Base-by-base conservation (phyloP, 2,113 vertebrate genomes). In the Ageneiosus marmoratus region DNA sequence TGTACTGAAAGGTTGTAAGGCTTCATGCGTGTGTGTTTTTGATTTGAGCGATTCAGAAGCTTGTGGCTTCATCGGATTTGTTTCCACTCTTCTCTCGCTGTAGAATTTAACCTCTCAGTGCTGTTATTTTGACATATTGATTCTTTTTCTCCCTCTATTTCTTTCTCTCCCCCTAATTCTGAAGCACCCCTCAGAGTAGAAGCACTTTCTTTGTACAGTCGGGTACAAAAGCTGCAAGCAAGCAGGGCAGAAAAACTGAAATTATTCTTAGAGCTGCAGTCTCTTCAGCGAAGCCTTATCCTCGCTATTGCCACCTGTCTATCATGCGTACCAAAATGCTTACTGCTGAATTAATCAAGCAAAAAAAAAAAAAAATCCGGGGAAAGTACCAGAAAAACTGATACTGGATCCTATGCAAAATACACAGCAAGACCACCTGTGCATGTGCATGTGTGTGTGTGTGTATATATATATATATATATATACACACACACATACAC, bases 71-170 rank as follows among this genome's bases (percentile, higher is more conserved):
- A 75, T 77, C 69, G 79, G 69, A 87, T 86, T 50, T 76, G 76
- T 77, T 41, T 75, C 76, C 70, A 8, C 77, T 62, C 69, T 73
- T 58, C 74, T 73, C 69, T 60, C 67, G 65, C 79, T 79, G 79
- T 58, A 77, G 81, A 76, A 84, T 88, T 69, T 83, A 82, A 79
- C 65, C 74, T 82, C 44, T 82, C 63, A 53, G 75, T 79, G 62
- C 75, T 55, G 73, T 53, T 79, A 62, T 51, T 70, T 41, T 80
- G 77, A 79, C 77, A 72, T 85, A 87, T 87, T 80, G 72, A 83
- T 85, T 77, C 41, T 58, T 34, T 53, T 12, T 51, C 60, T 76
- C 51, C 46, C 80, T 55, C 51, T 62, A 32, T 50, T 58, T 67
- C 29, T 65, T 76, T 55, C 41, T 70, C 27, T 48, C 58, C 55